Evolutionary conservation across 2,797 vertebrate genomes (phyloP).

Genomic region (Huso huso): DNA sequence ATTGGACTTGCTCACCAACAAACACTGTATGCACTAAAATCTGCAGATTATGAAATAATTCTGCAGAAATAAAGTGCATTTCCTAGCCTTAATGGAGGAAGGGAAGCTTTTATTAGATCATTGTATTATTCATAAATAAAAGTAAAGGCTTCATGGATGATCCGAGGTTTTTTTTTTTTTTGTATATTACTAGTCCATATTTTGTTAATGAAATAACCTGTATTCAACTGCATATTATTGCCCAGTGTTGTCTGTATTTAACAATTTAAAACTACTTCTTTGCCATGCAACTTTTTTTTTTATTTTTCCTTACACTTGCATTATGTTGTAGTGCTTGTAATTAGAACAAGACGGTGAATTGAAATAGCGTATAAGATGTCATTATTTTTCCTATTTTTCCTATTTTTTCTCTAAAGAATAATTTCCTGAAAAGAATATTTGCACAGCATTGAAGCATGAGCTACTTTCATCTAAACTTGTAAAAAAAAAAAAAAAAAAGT

Average conservation of each 20-base stretch:
- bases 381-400: slow-evolving; percentile 45
- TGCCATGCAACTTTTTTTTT: slow-evolving; percentile 23
- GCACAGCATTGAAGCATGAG: slow-evolving; percentile 90
- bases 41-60: slow-evolving; percentile 35
- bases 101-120: slow-evolving; percentile 50
- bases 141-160: slow-evolving; percentile 52
- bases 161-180: slow-evolving; percentile 52
- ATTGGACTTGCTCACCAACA: slow-evolving; percentile 34
- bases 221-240: slow-evolving; percentile 53
- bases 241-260: slow-evolving; percentile 52
- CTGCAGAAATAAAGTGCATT: slow-evolving; percentile 49
- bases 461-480: slow-evolving; percentile 78
- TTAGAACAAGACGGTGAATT: slow-evolving; percentile 52
- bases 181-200: slow-evolving; percentile 56
- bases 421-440: slow-evolving; percentile 67
- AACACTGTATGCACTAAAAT: slow-evolving; percentile 36
- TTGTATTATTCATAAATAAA: slow-evolving; percentile 40
- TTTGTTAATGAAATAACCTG: slow-evolving; percentile 45
- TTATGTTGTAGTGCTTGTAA: slow-evolving; percentile 70
- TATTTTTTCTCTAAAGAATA: slow-evolving; percentile 50
- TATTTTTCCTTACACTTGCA: slow-evolving; percentile 55
- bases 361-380: slow-evolving; percentile 46
- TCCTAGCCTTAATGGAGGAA: slow-evolving; percentile 66
- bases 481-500: slow-evolving; percentile 70
- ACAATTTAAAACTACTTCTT: slow-evolving; percentile 13